Evolutionary conservation across 2,113 vertebrate genomes (phyloP).

Genomic region (Oenanthe oenanthe): DNA sequence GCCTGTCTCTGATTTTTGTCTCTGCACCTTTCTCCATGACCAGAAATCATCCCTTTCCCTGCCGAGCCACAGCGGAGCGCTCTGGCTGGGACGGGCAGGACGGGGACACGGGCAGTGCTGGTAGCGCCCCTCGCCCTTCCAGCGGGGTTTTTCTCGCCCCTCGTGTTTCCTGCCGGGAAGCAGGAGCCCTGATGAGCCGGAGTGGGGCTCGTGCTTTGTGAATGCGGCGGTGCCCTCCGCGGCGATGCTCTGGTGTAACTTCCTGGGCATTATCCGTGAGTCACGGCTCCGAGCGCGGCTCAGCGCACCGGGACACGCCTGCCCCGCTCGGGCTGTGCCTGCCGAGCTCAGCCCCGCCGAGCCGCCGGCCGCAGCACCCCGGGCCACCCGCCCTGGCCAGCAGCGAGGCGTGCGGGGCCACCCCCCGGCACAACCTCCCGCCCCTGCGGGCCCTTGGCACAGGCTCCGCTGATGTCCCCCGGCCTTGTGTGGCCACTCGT

Average conservation of each 20-base stretch:
- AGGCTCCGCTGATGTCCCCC: background rate
- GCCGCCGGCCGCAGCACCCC: background rate
- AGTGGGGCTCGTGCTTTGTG: background rate
- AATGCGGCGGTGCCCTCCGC: background rate
- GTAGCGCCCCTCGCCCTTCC: background rate
- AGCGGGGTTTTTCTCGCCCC: background rate
- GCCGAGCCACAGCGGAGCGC: background rate
- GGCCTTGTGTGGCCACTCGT: background rate
- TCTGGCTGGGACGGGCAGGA: too few relatives aligned
- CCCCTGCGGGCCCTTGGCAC: background rate
- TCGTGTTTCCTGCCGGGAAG: background rate
- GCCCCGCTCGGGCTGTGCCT: background rate
- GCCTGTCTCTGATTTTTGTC: background rate
- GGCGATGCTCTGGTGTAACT: background rate
- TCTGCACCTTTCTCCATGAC: background rate
- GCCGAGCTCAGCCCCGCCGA: background rate
- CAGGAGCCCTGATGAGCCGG: background rate
- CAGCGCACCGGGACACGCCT: accelerated
- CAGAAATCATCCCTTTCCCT: background rate
- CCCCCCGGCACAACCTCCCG: background rate
- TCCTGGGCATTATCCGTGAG: conserved; percentile 48
- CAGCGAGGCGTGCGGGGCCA: background rate
- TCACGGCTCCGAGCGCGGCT: background rate
- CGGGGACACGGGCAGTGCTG: accelerated
- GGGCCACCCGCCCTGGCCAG: background rate